These are phyloP conservation scores for Mobula hypostoma DNA, from an alignment of 2,113 vertebrate species.

Conservation along the genomic window DNA sequence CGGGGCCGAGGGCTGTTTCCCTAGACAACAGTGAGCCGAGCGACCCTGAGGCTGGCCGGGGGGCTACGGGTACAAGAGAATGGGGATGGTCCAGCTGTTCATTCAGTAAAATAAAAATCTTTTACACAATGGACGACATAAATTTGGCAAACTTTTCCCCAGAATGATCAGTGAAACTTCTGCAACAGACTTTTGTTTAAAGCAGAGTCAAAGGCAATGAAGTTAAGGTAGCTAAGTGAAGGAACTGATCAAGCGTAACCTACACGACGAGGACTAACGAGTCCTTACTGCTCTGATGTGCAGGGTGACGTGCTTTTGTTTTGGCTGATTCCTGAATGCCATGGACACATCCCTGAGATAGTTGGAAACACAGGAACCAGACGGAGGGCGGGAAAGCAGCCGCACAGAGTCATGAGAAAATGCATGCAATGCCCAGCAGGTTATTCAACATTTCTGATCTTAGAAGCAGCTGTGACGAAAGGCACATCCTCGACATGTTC, in stretches of 20 bases:
- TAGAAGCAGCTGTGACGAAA: too few relatives aligned
- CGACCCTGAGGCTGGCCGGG: too few relatives aligned
- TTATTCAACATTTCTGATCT: constrained; percentile 16
- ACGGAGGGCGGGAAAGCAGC: neutral
- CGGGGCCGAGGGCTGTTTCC: too few relatives aligned
- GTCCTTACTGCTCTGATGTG: neutral
- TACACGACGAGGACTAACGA: neutral
- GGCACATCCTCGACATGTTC: neutral
- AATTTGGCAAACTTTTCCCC: too few relatives aligned
- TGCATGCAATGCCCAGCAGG: neutral
- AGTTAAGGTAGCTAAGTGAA: neutral
- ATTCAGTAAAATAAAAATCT: neutral
- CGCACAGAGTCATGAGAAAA: neutral
- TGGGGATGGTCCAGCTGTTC: neutral
- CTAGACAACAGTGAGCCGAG: too few relatives aligned
- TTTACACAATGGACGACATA: too few relatives aligned
- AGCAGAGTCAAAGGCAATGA: too few relatives aligned
- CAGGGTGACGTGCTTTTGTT: neutral
- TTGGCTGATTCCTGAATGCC: neutral
- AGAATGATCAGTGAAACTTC: too few relatives aligned
- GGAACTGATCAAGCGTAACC: neutral
- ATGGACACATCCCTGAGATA: neutral
- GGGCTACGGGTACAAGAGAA: neutral
- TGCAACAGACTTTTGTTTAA: too few relatives aligned
- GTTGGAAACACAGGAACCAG: neutral